Percentiles rank a stretch among this genome's conserved stretches.
Evolutionary conservation across 92 coral and sea anemone genomes (phyloP).

Genomic region (Palythoa grandis): DNA sequence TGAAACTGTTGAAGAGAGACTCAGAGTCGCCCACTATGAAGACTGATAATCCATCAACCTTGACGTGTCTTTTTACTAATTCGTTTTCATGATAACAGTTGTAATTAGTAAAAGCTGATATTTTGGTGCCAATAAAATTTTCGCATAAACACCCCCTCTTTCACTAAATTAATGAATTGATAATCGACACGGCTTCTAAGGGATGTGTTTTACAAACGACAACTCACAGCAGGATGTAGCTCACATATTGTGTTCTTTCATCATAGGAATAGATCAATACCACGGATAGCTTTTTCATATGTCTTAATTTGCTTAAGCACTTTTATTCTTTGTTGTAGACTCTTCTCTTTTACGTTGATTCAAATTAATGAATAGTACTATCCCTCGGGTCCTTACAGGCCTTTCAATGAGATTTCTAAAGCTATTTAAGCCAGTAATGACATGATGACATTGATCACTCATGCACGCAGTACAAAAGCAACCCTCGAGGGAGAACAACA

Average conservation of each 20-base stretch:
- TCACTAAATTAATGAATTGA: conserved; percentile 11
- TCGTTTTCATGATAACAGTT: background rate
- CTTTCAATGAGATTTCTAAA: too few relatives aligned
- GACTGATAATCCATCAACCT: background rate
- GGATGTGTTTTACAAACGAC: background rate
- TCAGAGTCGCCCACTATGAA: background rate
- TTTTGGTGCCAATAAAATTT: background rate
- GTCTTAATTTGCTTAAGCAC: too few relatives aligned
- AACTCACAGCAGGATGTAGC: background rate
- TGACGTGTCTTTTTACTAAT: background rate
- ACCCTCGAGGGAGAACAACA: too few relatives aligned
- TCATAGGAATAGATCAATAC: background rate
- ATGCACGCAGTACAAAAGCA: too few relatives aligned
- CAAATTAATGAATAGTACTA: too few relatives aligned
- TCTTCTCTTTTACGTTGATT: too few relatives aligned
- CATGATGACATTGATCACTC: too few relatives aligned
- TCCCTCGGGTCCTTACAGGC: too few relatives aligned
- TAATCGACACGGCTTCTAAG: background rate
- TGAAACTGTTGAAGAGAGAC: background rate
- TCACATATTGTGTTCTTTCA: background rate
- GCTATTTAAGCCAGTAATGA: too few relatives aligned
- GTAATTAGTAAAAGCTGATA: background rate
- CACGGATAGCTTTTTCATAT: too few relatives aligned
- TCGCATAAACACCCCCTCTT: background rate
- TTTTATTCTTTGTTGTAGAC: too few relatives aligned